Evolutionary conservation across 2,113 vertebrate species (phyloP).

Genomic region (Zapornia atra): DNA sequence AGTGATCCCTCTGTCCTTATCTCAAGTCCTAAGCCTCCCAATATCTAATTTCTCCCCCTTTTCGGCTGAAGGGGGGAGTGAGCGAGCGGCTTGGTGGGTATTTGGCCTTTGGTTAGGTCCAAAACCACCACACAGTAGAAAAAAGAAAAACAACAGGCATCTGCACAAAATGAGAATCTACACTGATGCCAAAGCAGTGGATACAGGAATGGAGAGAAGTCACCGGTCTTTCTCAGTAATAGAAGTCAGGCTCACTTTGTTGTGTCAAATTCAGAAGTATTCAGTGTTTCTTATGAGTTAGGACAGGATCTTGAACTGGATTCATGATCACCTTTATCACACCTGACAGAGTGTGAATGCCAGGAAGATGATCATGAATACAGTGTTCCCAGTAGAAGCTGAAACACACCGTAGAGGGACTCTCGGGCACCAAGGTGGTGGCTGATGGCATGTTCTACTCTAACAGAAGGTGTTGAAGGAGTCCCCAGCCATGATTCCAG

Average conservation of each 20-base stretch:
- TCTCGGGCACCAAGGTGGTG: neutral
- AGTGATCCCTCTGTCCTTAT: too few species aligned
- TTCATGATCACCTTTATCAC: neutral
- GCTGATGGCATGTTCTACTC: neutral
- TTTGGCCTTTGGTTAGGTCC: too few species aligned
- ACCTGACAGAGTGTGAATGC: neutral
- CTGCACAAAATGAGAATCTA: neutral
- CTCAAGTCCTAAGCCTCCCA: too few species aligned
- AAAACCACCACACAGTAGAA: too few species aligned
- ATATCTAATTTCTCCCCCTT: too few species aligned
- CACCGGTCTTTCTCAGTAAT: neutral
- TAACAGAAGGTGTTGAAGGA: neutral
- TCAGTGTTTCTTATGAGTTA: neutral
- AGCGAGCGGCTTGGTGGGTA: too few species aligned
- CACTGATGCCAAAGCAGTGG: neutral
- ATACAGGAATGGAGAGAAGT: neutral
- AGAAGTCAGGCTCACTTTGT: neutral
- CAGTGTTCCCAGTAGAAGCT: neutral
- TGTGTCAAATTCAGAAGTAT: neutral
- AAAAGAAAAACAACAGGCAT: neutral
- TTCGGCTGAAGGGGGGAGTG: too few species aligned
- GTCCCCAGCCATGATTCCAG: neutral
- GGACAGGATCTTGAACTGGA: neutral
- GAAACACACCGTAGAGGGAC: neutral
- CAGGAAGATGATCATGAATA: neutral